Evolutionary conservation across 2,888 invertebrate genomes (phyloP).

Genomic region (Electrophaes corylata): DNA sequence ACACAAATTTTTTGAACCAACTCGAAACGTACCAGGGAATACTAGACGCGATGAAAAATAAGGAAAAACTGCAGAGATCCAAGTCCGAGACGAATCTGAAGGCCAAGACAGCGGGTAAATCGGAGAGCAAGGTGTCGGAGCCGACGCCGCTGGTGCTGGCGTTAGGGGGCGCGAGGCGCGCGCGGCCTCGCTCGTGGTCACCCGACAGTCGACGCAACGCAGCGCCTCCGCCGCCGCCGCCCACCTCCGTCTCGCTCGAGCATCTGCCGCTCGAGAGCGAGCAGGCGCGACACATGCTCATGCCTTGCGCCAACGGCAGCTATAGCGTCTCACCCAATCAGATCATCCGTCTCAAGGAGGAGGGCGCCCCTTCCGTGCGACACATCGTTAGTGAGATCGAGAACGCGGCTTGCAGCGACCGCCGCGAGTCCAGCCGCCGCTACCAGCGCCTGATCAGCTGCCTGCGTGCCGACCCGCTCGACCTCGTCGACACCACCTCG

Average conservation of each 20-base stretch:
- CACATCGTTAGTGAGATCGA: constrained; percentile 90
- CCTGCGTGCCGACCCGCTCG: constrained; percentile 28
- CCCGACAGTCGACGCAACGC: constrained; percentile 86
- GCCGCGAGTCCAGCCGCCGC: constrained; percentile 57
- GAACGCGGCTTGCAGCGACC: constrained; percentile 69
- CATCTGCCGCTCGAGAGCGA: constrained; percentile 79
- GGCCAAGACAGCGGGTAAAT: constrained; percentile 83
- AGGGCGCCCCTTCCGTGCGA: constrained; percentile 86
- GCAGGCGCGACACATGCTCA: constrained; percentile 90
- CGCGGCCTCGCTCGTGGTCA: constrained; percentile 89
- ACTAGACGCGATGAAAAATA: constrained; percentile 97
- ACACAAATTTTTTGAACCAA: constrained; percentile 96
- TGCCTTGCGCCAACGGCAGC: constrained; percentile 93
- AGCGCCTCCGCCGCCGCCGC: constrained; percentile 83
- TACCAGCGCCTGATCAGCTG: constrained; percentile 39
- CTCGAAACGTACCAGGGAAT: constrained; percentile 98
- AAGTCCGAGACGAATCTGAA: constrained; percentile 96
- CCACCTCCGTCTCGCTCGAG: constrained; percentile 88
- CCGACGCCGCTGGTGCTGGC: constrained; percentile 82
- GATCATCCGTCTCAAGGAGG: constrained; percentile 91
- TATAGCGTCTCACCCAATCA: constrained; percentile 96
- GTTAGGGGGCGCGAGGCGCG: constrained; percentile 40
- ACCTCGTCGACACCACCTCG: constrained; percentile 46
- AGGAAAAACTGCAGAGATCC: constrained; percentile 95
- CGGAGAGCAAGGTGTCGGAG: constrained; percentile 84